These are phyloP conservation scores for Neotoxoptera formosana DNA, from an alignment of 1,140 invertebrate species.

Conservation along the genomic window DNA sequence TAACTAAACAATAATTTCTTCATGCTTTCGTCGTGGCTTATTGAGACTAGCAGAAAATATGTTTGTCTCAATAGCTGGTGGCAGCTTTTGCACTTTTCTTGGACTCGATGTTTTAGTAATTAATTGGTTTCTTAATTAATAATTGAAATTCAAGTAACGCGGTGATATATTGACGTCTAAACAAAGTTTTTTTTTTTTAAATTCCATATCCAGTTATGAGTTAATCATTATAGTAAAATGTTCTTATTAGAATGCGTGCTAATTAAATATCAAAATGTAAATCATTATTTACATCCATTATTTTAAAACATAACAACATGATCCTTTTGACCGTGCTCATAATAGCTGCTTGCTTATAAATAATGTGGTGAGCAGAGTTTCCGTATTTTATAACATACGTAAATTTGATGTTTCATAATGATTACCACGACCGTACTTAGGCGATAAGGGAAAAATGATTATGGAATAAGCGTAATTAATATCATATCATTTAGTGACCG, in stretches of 20 bases:
- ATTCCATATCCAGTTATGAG: background rate
- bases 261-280: background rate
- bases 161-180: background rate
- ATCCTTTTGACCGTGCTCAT: too few relatives aligned
- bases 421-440: too few relatives aligned
- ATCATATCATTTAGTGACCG: too few relatives aligned
- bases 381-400: too few relatives aligned
- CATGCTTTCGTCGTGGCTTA: background rate
- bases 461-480: too few relatives aligned
- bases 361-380: too few relatives aligned
- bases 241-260: accelerated
- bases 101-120: background rate
- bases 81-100: background rate
- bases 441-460: too few relatives aligned
- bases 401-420: too few relatives aligned
- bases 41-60: background rate
- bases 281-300: too few relatives aligned
- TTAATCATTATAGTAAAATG: background rate
- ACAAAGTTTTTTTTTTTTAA: background rate
- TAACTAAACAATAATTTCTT: background rate
- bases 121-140: background rate
- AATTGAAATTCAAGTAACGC: background rate
- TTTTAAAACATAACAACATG: too few relatives aligned
- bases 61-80: background rate
- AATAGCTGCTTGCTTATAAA: too few relatives aligned